Evolutionary conservation across 2,113 vertebrate genomes (phyloP).

Genomic region (Phycodurus eques): DNA sequence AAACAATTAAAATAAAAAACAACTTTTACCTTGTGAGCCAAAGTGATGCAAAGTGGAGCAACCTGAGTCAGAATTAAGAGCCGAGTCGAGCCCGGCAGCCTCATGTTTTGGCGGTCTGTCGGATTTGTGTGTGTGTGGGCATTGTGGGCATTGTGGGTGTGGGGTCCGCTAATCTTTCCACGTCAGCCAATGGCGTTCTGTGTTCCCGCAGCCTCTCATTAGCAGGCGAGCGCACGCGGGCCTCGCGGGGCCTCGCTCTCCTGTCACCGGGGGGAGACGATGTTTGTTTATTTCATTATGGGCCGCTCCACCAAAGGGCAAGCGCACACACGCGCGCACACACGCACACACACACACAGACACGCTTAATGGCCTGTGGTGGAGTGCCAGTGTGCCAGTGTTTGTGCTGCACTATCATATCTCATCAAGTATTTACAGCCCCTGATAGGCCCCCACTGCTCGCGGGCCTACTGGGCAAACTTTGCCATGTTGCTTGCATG

Average conservation of each 20-base stretch:
- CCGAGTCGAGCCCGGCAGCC: too few species aligned
- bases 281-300: slow-evolving; percentile 75
- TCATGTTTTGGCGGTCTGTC: background rate
- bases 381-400: slow-evolving; percentile 46
- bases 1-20: too few species aligned
- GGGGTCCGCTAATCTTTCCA: slow-evolving; percentile 36
- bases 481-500: slow-evolving; percentile 23
- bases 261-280: slow-evolving; percentile 60
- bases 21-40: too few species aligned
- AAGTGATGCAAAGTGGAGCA: too few species aligned
- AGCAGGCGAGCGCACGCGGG: slow-evolving; percentile 57
- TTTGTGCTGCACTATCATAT: slow-evolving; percentile 72
- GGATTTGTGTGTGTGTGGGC: background rate
- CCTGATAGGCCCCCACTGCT: slow-evolving; percentile 69
- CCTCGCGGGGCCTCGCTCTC: slow-evolving; percentile 38
- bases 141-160: background rate
- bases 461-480: slow-evolving; percentile 60
- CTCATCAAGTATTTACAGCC: slow-evolving; percentile 75
- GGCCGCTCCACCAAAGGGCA: slow-evolving; percentile 69
- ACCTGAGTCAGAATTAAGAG: too few species aligned
- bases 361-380: slow-evolving; percentile 70
- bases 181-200: slow-evolving; percentile 37
- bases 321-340: slow-evolving; percentile 47
- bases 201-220: slow-evolving; percentile 53
- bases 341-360: slow-evolving; percentile 16